Evolutionary conservation across 2,797 vertebrate genomes (phyloP).

Genomic region (Hafferia zeledoni): DNA sequence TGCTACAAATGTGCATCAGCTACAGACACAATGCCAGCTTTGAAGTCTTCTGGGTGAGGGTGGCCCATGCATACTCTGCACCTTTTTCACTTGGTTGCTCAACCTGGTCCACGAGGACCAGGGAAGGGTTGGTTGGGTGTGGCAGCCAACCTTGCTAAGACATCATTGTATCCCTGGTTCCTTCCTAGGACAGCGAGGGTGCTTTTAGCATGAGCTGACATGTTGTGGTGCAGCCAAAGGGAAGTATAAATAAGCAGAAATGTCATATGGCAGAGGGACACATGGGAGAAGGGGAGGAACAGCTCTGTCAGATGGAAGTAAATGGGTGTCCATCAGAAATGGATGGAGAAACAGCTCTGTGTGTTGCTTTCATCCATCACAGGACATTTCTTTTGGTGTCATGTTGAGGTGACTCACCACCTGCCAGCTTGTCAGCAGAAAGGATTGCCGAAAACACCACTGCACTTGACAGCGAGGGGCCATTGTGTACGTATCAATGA

Average conservation of each 20-base stretch:
- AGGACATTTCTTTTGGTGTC: fast-evolving
- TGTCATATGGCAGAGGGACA: background rate
- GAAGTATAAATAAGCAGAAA: background rate
- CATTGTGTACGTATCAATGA: background rate
- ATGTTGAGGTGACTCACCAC: background rate
- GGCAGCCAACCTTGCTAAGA: background rate
- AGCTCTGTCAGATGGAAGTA: background rate
- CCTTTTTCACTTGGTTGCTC: background rate
- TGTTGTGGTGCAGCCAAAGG: background rate
- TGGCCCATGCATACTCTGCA: background rate
- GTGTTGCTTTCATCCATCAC: background rate
- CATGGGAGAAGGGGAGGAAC: background rate
- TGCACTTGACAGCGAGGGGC: background rate
- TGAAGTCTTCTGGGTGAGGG: background rate
- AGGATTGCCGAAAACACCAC: background rate
- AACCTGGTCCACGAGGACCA: background rate
- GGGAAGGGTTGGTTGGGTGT: fast-evolving
- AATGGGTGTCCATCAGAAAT: background rate
- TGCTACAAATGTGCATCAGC: background rate
- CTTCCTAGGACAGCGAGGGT: fast-evolving
- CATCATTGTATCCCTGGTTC: too few species aligned
- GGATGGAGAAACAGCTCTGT: background rate
- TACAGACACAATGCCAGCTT: background rate
- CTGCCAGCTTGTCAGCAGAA: background rate
- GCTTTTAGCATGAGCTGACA: background rate